phyloP scores from a whole-genome alignment of 2,888 invertebrate genomes.

The Parelbella ahira region DNA sequence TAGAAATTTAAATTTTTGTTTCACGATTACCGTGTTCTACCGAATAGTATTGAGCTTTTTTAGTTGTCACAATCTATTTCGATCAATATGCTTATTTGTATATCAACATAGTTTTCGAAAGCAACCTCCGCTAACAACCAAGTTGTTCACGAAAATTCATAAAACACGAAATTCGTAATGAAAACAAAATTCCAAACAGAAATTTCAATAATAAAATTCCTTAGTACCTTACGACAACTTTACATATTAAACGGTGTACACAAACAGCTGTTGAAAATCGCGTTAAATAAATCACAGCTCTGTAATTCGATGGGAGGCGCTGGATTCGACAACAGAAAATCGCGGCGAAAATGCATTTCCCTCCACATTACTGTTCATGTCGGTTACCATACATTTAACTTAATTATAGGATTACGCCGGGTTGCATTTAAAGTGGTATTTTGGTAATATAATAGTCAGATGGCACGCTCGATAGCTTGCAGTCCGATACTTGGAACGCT shows the following conservation, averaged over 20 bases:
- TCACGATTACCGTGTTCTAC: too few relatives aligned
- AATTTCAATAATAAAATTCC: too few relatives aligned
- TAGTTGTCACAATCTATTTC: too few relatives aligned
- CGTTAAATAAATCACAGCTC: constrained; percentile 57
- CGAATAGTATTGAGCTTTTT: too few relatives aligned
- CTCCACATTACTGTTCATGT: constrained; percentile 62
- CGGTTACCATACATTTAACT: constrained; percentile 67
- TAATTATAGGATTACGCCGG: constrained; percentile 74
- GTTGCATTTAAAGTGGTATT: constrained; percentile 76
- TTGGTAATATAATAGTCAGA: constrained; percentile 79
- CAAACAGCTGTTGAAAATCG: constrained; percentile 42
- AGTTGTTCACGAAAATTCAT: too few relatives aligned
- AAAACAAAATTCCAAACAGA: too few relatives aligned
- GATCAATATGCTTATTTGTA: too few relatives aligned
- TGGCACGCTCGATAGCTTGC: constrained; percentile 75
- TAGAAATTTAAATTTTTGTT: too few relatives aligned
- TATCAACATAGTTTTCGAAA: too few relatives aligned
- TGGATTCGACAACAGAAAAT: constrained; percentile 54
- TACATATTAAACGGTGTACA: constrained; percentile 17
- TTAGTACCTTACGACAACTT: too few relatives aligned
- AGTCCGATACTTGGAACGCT: constrained; percentile 72
- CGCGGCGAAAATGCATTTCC: constrained; percentile 73
- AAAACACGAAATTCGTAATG: too few relatives aligned
- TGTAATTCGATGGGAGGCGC: constrained; percentile 61
- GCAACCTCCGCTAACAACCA: too few relatives aligned